These are phyloP conservation scores for Cheilosia vulpina DNA, from an alignment of 2,888 invertebrate species.

Conservation along the genomic window DNA sequence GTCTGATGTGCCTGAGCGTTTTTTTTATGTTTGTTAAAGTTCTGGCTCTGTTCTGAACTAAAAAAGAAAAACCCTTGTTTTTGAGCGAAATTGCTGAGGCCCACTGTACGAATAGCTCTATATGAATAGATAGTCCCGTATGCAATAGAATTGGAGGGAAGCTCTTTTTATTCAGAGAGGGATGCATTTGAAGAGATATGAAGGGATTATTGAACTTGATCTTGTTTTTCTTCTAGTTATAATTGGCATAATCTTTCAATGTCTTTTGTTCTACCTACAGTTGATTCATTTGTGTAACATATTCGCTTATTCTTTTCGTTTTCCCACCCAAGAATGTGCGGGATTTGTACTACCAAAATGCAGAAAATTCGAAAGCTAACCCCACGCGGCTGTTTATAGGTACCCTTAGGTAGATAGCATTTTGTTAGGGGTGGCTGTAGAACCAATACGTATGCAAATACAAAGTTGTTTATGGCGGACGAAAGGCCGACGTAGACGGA, in stretches of 20 bases:
- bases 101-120: no score
- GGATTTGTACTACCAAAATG: neutral
- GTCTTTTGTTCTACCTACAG: conserved; percentile 19
- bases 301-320: neutral
- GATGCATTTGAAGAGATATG: no score
- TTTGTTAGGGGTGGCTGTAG: no score
- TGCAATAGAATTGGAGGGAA: no score
- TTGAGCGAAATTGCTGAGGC: no score
- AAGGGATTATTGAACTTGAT: neutral
- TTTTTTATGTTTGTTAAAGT: no score
- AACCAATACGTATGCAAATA: neutral
- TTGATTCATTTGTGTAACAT: neutral
- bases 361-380: conserved; percentile 4
- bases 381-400: neutral
- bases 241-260: conserved; percentile 36
- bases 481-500: neutral
- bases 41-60: no score
- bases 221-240: conserved; percentile 19
- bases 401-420: no score
- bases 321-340: neutral
- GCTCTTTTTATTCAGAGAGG: no score
- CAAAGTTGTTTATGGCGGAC: neutral
- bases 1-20: no score
- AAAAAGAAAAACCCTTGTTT: no score
- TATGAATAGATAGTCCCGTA: no score